Conservation (phyloP, 1,140 invertebrate species). For the Cyrtorhinus lividipennis region DNA sequence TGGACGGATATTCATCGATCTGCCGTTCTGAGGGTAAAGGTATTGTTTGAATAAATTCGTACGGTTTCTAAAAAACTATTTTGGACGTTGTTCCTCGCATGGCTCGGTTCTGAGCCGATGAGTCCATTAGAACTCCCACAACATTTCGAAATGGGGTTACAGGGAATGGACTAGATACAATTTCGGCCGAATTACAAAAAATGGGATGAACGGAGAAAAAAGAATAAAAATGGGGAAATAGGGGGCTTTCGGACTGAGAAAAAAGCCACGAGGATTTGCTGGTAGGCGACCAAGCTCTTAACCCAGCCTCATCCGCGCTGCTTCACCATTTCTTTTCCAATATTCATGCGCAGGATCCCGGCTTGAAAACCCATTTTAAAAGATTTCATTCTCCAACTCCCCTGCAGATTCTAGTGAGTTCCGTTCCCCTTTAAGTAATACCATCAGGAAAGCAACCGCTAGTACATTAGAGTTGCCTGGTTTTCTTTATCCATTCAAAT, state of each 20-base stretch:
- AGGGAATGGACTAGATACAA: not conserved
- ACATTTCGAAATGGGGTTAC: not conserved
- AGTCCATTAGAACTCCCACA: no score
- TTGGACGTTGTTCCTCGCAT: no score
- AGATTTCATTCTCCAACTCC: slow-evolving; percentile 24
- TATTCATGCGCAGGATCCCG: slow-evolving; percentile 11
- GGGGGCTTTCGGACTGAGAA: not conserved
- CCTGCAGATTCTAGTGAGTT: not conserved
- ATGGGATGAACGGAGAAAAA: not conserved
- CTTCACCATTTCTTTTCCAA: slow-evolving; percentile 4
- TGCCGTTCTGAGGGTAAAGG: no score
- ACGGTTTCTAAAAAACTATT: no score
- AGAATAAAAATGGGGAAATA: not conserved
- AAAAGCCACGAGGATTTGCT: slow-evolving; percentile 1
- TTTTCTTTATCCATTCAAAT: slow-evolving; percentile 17
- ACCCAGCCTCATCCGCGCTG: no score
- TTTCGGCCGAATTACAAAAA: not conserved
- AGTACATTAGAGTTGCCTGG: slow-evolving; percentile 12
- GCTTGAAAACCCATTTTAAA: slow-evolving; percentile 25
- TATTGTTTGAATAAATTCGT: no score
- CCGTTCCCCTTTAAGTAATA: slow-evolving; percentile 4
- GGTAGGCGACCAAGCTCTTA: not conserved
- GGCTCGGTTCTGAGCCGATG: no score
- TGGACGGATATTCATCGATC: no score
- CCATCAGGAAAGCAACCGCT: slow-evolving; percentile 13